Conservation (phyloP, 2,113 vertebrate genomes). For the Saccopteryx bilineata region DNA sequence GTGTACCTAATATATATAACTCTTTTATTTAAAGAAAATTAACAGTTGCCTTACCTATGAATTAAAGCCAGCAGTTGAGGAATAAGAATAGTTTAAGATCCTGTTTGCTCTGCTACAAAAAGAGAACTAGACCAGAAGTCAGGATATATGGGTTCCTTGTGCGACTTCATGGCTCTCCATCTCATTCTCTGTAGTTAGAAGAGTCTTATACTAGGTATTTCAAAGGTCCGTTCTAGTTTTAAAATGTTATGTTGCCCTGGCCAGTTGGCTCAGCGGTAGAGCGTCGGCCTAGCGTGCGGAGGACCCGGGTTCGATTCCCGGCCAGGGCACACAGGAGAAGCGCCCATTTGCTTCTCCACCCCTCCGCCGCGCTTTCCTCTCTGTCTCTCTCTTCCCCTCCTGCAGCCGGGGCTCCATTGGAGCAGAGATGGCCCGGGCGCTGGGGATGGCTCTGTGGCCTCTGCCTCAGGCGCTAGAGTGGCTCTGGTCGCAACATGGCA, state of each 20-base stretch:
- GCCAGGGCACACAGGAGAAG: too few relatives aligned
- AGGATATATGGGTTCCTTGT: neutral
- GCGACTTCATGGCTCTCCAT: neutral
- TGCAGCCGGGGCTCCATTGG: too few relatives aligned
- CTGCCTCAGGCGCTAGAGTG: too few relatives aligned
- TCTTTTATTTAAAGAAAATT: neutral
- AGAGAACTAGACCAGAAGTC: neutral
- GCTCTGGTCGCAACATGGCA: too few relatives aligned
- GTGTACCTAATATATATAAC: neutral
- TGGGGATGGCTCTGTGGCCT: too few relatives aligned
- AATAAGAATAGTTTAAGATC: constrained; percentile 14
- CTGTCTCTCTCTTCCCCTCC: too few relatives aligned
- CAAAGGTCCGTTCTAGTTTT: neutral
- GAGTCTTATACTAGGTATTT: neutral
- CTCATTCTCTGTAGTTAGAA: neutral
- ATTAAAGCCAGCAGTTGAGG: neutral
- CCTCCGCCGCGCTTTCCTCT: too few relatives aligned
- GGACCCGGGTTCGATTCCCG: too few relatives aligned
- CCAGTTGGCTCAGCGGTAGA: too few relatives aligned
- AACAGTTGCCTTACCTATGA: neutral
- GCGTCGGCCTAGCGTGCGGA: too few relatives aligned
- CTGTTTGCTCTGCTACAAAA: neutral
- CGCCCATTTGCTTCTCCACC: too few relatives aligned
- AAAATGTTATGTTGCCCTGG: neutral
- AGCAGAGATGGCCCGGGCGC: too few relatives aligned